Conservation (phyloP, 2,888 invertebrate genomes). For the Serripes groenlandicus region DNA sequence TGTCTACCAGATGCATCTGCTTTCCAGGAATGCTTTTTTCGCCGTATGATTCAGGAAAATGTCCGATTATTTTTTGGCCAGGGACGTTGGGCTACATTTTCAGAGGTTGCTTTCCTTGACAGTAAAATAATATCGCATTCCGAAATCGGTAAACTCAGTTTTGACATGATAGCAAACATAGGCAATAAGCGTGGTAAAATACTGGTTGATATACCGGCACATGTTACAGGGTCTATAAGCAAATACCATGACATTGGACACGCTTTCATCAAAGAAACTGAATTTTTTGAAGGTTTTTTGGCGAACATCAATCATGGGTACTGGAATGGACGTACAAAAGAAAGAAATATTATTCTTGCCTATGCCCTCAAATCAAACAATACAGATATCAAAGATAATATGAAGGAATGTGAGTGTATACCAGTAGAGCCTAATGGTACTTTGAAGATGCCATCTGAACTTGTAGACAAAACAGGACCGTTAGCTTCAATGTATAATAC, state of each 20-base stretch:
- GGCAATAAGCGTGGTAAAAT: not conserved
- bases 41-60: conserved; percentile 17
- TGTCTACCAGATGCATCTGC: not conserved
- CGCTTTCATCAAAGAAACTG: not conserved
- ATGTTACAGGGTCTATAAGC: not conserved
- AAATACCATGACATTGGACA: not conserved
- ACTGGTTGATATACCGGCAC: conserved; percentile 37
- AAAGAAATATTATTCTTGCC: conserved; percentile 1
- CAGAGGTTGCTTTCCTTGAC: conserved; percentile 50
- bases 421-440: conserved; percentile 31
- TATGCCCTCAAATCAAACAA: conserved; percentile 19
- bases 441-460: conserved; percentile 61
- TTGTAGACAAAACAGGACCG: conserved; percentile 71
- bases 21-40: conserved; percentile 33
- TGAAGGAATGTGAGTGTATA: conserved; percentile 28
- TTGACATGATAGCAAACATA: conserved; percentile 17
- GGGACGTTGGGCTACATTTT: conserved; percentile 29
- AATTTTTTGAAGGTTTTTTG: conserved; percentile 23
- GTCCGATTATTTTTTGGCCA: conserved; percentile 42
- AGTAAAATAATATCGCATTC: conserved; percentile 16
- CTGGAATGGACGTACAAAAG: conserved; percentile 9
- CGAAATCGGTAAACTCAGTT: conserved; percentile 46
- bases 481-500: conserved; percentile 65
- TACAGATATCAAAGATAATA: conserved; percentile 25
- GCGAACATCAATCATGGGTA: conserved; percentile 13